Evolutionary conservation across 2,113 vertebrate genomes (phyloP).

Genomic region (Malurus elegans): DNA sequence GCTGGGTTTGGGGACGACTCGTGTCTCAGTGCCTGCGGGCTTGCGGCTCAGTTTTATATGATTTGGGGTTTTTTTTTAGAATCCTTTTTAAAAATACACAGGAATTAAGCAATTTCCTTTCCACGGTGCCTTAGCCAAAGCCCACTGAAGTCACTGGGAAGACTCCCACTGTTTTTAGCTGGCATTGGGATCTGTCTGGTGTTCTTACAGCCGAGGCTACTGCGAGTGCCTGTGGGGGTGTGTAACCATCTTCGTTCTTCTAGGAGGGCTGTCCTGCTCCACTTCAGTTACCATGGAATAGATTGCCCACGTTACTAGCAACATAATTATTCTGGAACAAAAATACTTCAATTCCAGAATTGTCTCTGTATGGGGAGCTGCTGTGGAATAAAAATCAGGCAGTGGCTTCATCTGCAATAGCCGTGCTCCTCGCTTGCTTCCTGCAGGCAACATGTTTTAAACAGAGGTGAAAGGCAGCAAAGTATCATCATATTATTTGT

Average conservation of each 20-base stretch:
- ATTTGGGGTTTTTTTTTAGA: background rate
- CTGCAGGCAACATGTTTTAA: background rate
- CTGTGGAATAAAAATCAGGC: background rate
- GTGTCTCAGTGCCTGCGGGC: background rate
- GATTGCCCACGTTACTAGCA: background rate
- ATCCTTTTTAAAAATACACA: conserved; percentile 38
- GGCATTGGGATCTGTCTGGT: background rate
- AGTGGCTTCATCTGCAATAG: background rate
- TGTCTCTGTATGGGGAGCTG: background rate
- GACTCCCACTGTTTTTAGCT: conserved; percentile 16
- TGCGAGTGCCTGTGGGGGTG: background rate
- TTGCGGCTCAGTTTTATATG: background rate
- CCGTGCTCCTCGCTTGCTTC: background rate
- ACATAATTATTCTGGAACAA: background rate
- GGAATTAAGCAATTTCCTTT: conserved; percentile 44
- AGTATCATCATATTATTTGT: too few relatives aligned
- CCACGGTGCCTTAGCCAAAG: conserved; percentile 7
- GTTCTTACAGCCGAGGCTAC: background rate
- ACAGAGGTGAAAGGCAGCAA: background rate
- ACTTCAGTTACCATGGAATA: conserved; percentile 2
- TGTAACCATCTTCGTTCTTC: background rate
- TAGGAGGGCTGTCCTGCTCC: background rate
- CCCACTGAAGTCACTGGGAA: conserved; percentile 35
- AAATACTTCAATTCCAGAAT: background rate
- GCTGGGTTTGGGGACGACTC: background rate